Base-by-base conservation (phyloP, 1,140 invertebrate genomes). In the Brachionus asplanchnoidis region DNA sequence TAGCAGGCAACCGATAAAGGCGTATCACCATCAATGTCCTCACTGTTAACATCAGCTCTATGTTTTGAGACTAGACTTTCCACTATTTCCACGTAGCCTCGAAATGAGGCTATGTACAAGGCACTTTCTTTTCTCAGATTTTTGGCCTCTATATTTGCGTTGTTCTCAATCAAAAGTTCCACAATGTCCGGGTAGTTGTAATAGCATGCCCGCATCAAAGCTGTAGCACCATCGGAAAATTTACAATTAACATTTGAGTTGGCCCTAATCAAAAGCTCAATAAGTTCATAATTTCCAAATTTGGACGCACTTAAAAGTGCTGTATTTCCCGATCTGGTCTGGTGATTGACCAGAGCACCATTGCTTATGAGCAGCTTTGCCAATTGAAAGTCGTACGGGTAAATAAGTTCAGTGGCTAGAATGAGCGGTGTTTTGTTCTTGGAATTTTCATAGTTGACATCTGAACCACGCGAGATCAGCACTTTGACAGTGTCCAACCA, bases 361-460 rank as follows among this genome's bases (percentile, higher is more conserved):
- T 12, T 28, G 20, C 23, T 28, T 5, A 82, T 65, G 3, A 82
- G n/a, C 6, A 82, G 40, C 20, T 60, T 65, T 17, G 23, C 8
- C 79, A 82, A 36, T 82, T 82, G 79, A 40, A n/a, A 36, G 42
- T 82, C 79, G 32, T 44, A 82, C 17, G 79, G 79, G 14, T 82
- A 44, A 6, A 82, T 82, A 9, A 82, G 26, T 20, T 82, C 79
- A 65, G 53, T 82, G 14, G 79, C 50, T 44, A 82, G 20, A 44
- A 82, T 65, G 12, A 82, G 42, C 5, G 79, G 79, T 4, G 79
- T 82, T 26, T 82, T 82, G 32, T 20, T 28, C 32, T 68, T 60
- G 23, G 53, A 23, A 82, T 82, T 82, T 82, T 82, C 79, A 42
- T 82, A 82, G 32, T 82, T 82, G 12, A 82, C 23, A 4, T 82